Evolutionary conservation across 2,888 invertebrate species (phyloP), one percentile per base, ranked within the genome.

Genomic region (Pseudeuparius sepicola): DNA sequence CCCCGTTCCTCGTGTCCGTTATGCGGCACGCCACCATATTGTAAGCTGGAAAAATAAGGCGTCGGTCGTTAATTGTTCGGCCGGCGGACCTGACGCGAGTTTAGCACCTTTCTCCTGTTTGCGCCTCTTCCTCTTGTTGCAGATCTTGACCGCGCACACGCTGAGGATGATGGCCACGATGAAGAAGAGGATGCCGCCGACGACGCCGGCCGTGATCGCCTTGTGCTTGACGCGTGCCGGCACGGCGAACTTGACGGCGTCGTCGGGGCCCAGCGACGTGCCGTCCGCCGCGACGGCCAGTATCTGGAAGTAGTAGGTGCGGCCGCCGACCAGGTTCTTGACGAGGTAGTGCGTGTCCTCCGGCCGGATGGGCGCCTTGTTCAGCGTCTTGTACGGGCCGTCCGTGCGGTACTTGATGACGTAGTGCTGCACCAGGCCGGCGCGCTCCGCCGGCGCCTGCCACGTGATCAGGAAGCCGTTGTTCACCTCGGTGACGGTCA

Each of bases 101-200:
- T n/a, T n/a, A n/a, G n/a, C 73, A 93, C 94, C 93, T 87, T 93
- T 92, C 70, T 92, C 90, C 69, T 92, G 90, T 79, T 90, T 92
- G 73, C 90, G 83, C 57, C 92, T 78, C 69, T 92, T 92, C 60
- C 92, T 75, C 68, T 92, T 90, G 73, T 93, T 94, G 77, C 92
- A 92, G 66, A 93, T 92, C 73, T 94, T 92, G 59, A 94, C 92
- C 55, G 92, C 90, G 71, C 94, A 92, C 59, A 94, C 86, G 54
- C 93, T 92, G 57, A 96, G 78, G 60, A 94, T 89, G 66, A 94
- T 90, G 64, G 93, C 92, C 57, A 94, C 92, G 60, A 94, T 85
- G 74, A 94, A 90, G 75, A 96, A 94, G 60, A 94, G 75, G 57
- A 96, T 83, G 49, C 94, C 94, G 53, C 94, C 94, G 51, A 94